phyloP scores from a whole-genome alignment of 2,888 invertebrate species.

The Polyommatus icarus region DNA sequence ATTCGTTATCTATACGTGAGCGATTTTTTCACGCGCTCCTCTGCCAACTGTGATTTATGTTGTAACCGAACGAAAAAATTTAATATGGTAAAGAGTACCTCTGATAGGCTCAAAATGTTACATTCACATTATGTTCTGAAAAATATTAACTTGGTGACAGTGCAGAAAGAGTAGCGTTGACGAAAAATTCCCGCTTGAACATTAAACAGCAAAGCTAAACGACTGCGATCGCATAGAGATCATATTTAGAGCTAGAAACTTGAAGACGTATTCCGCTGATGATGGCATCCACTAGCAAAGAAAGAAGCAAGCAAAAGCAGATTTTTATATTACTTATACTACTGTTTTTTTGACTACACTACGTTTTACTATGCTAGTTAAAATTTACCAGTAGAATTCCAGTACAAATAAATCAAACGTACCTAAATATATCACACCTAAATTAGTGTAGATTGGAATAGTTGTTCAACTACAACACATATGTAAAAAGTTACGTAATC shows the following conservation, averaged over 20 bases:
- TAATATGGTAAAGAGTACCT: constrained; percentile 19
- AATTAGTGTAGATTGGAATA: constrained; percentile 28
- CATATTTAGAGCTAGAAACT: background rate
- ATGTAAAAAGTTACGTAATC: constrained; percentile 28
- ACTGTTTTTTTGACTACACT: no score
- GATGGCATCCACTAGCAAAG: no score
- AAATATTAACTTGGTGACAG: background rate
- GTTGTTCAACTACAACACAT: background rate
- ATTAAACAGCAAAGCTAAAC: background rate
- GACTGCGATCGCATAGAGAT: background rate
- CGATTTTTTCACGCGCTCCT: constrained; percentile 14
- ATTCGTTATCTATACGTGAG: constrained; percentile 30
- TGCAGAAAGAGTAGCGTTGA: background rate
- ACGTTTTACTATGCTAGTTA: no score
- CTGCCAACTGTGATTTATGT: constrained; percentile 10
- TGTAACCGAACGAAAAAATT: constrained; percentile 1
- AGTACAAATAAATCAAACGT: background rate
- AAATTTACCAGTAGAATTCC: background rate
- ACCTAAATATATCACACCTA: background rate
- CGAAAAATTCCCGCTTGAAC: background rate
- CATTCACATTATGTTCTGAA: background rate
- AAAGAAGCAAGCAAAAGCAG: no score
- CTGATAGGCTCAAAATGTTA: background rate
- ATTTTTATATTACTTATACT: no score
- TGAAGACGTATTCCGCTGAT: background rate